Base-by-base conservation (phyloP, 2,113 vertebrate species). In the Jacana jacana region DNA sequence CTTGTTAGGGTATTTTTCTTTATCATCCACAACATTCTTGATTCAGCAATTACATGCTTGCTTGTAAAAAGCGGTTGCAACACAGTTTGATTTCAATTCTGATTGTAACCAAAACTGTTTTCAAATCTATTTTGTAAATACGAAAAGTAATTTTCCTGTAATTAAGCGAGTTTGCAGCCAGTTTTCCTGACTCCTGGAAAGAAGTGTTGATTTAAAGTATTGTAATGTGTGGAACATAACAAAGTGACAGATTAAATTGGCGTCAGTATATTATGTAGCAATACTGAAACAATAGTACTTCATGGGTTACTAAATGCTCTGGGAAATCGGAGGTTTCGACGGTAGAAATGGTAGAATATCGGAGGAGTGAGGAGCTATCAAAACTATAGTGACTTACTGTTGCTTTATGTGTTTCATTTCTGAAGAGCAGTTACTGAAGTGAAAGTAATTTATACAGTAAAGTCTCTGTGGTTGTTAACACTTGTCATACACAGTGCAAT, bases 401-500 rank as follows among this genome's bases (percentile, higher is more conserved):
- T 94, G 46, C 31, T 79, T 81, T 83, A 13, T 63, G 78, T 91
- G 35, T 80, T 89, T 68, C 25, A 28, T 80, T 76, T 73, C 25
- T 76, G 80, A 82, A 30, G 61, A 44, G 8, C 48, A 5, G 20
- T 79, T 79, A 30, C 61, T 81, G 65, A 86, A 63, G 23, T 57
- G 24, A 37, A 82, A 94, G 31, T 75, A 33, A n/a, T 93, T 70
- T 78, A 19, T 85, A 28, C 49, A 33, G 15, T 60, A 37, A 55
- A 55, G 19, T 65, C n/a, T 78, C 20, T 63, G n/a, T 40, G 25
- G 2, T 49, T 58, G 37, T 86, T 65, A 55, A 55, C 13, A 22
- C 0, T 0, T 54, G 42, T 17, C 63, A 37, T 81, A 57, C 37
- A 51, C 35, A 6, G 2, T 37, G 4, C 30, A 20, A 44, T 80